Evolutionary conservation across 1,140 invertebrate species (phyloP).

Genomic region (Drosophila aff.): DNA sequence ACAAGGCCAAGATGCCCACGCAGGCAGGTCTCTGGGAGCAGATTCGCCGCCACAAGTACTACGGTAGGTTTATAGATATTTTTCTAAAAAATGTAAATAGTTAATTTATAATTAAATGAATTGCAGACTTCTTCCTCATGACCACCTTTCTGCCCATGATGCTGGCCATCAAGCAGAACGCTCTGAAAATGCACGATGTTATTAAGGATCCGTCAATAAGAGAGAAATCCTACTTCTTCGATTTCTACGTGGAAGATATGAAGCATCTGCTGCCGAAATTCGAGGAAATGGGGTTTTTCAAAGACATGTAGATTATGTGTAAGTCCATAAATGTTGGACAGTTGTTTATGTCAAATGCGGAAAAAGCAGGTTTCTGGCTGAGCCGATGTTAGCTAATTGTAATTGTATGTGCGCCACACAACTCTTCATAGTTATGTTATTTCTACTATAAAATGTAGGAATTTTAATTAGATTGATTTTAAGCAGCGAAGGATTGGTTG

Average conservation of each 20-base stretch:
- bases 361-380: conserved; percentile 5
- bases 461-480: background rate
- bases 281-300: conserved; percentile 61
- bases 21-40: conserved; percentile 42
- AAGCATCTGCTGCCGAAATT: conserved; percentile 31
- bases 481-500: background rate
- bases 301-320: conserved; percentile 21
- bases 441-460: background rate
- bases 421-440: conserved; percentile 2
- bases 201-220: conserved; percentile 12
- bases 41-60: conserved; percentile 42
- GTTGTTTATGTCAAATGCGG: background rate
- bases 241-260: conserved; percentile 27
- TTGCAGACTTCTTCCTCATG: conserved; percentile 50
- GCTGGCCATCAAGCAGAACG: conserved; percentile 15
- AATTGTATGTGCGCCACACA: background rate
- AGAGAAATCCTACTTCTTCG: conserved; percentile 9
- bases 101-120: background rate
- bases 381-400: conserved; percentile 1
- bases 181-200: conserved; percentile 36
- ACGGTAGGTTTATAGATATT: conserved; percentile 22
- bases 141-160: conserved; percentile 47
- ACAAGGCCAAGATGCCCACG: conserved; percentile 45
- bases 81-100: too few relatives aligned
- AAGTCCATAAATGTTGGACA: background rate